Evolutionary conservation across 2,797 vertebrate species (phyloP).

Genomic region (Neomorphus geoffroyi): DNA sequence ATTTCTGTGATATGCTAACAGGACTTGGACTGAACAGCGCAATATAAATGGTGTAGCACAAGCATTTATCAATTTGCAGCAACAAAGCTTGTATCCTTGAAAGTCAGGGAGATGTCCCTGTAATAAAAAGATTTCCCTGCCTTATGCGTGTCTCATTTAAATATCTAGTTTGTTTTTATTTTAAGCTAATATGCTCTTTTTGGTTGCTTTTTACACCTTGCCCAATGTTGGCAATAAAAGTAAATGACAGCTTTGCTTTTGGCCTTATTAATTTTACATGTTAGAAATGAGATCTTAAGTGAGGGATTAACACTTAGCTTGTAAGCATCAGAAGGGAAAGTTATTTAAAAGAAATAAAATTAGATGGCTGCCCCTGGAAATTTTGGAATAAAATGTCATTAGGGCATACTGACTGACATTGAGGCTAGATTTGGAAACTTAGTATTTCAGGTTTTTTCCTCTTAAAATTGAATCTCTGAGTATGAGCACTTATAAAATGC

Average conservation of each 20-base stretch:
- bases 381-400: neutral
- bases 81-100: neutral
- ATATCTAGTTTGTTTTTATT: neutral
- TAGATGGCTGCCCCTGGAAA: neutral
- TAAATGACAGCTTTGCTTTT: slow-evolving; percentile 5
- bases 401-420: neutral
- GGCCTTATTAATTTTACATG: neutral
- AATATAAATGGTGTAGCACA: neutral
- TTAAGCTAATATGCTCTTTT: neutral
- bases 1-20: neutral
- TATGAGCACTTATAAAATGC: neutral
- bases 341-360: slow-evolving; percentile 20
- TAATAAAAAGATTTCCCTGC: neutral
- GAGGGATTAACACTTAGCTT: slow-evolving; percentile 21
- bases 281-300: neutral
- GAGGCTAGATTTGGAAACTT: neutral
- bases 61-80: neutral
- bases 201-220: neutral
- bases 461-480: neutral
- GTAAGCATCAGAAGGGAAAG: neutral
- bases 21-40: neutral
- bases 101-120: neutral
- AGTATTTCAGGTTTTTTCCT: neutral
- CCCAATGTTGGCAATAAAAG: neutral
- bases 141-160: neutral